Percentiles rank a stretch among this genome's conserved stretches.
Conservation (phyloP, 2,113 vertebrate species). For the Orthonyx spaldingii region DNA sequence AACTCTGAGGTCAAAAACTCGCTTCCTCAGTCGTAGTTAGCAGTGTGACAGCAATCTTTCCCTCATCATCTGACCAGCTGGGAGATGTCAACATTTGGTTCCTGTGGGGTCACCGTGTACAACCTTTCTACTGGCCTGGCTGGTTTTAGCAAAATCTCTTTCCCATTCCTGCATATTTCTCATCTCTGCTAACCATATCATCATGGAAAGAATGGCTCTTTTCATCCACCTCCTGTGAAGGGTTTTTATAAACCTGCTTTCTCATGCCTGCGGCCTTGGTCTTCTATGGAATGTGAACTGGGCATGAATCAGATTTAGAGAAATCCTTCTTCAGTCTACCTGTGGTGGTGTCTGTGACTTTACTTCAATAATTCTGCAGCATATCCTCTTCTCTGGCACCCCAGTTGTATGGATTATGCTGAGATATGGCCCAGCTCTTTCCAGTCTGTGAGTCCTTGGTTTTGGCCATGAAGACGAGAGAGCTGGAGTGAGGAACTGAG, state of each 20-base stretch:
- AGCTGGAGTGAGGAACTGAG: not conserved
- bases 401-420: not conserved
- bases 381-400: not conserved
- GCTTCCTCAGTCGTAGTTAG: not conserved
- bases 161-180: not conserved
- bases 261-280: not conserved
- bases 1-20: not conserved
- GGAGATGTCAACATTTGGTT: not conserved
- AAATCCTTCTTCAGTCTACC: not conserved
- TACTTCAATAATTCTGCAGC: not conserved
- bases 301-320: not conserved
- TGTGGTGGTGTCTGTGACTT: not conserved
- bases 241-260: not conserved
- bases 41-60: not conserved
- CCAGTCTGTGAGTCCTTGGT: not conserved
- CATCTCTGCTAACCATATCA: not conserved
- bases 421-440: not conserved
- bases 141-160: not conserved
- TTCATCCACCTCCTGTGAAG: not conserved
- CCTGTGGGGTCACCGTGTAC: not conserved
- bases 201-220: not conserved
- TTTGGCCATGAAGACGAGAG: not conserved
- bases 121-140: not conserved
- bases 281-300: not conserved
- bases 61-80: not conserved